A percentile compares a stretch with the other conserved stretches of the same genome.
Evolutionary conservation across 1,140 invertebrate species (phyloP).

Genomic region (Odontomachus brunneus): DNA sequence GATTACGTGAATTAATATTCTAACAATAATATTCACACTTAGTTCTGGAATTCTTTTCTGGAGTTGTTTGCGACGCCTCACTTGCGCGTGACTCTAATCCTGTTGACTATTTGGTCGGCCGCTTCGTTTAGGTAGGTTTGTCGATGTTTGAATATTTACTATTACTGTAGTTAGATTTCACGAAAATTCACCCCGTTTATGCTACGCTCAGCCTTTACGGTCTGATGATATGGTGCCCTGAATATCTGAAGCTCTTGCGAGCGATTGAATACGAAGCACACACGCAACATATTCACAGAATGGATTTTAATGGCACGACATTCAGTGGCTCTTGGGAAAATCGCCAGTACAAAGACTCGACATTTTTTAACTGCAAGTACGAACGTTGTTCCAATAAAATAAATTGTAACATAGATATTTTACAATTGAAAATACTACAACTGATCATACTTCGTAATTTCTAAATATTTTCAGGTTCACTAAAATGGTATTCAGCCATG

Average conservation of each 20-base stretch:
- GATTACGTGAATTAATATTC: neutral
- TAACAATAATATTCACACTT: constrained; percentile 63
- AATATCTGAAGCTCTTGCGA: constrained; percentile 82
- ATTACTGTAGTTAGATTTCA: constrained; percentile 53
- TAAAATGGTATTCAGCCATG: constrained; percentile 85
- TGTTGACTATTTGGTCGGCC: constrained; percentile 80
- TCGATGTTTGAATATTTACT: constrained; percentile 3
- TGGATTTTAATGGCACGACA: constrained; percentile 70
- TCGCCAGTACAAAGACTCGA: constrained; percentile 82
- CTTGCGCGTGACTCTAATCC: constrained; percentile 82
- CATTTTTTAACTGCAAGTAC: constrained; percentile 80
- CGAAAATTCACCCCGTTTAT: constrained; percentile 70
- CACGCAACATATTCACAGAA: constrained; percentile 71
- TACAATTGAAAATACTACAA: constrained; percentile 66
- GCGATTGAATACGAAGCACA: constrained; percentile 82
- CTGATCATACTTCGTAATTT: constrained; percentile 16
- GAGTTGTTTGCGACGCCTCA: constrained; percentile 86
- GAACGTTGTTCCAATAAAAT: neutral
- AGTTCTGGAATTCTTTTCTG: constrained; percentile 87
- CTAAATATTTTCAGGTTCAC: constrained; percentile 81
- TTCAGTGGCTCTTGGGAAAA: constrained; percentile 85
- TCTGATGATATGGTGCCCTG: constrained; percentile 82
- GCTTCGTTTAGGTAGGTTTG: constrained; percentile 80
- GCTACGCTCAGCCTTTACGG: constrained; percentile 79
- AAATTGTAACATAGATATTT: neutral